phyloP scores from a whole-genome alignment of 1,140 invertebrate genomes.

The Chironomus tepperi region DNA sequence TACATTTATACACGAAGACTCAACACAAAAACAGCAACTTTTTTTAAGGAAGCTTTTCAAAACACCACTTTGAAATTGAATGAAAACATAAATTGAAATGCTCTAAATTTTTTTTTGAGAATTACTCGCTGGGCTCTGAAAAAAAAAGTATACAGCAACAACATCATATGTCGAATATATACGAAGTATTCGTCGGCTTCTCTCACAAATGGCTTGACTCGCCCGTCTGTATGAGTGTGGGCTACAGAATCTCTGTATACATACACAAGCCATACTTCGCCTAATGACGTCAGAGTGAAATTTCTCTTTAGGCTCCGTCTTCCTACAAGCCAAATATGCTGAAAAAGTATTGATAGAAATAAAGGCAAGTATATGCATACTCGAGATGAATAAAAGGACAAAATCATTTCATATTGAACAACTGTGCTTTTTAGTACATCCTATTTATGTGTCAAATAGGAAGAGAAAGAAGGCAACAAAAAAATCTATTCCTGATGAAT shows the following conservation, averaged over 20 bases:
- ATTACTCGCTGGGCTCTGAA: neutral
- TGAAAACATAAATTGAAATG: constrained; percentile 14
- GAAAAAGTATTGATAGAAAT: too few species aligned
- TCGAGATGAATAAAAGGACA: neutral
- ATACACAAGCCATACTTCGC: neutral
- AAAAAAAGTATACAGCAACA: neutral
- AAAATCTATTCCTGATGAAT: too few species aligned
- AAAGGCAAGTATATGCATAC: too few species aligned
- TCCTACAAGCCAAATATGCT: neutral
- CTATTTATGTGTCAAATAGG: neutral
- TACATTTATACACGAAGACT: too few species aligned
- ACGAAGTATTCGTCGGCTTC: neutral
- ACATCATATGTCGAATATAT: neutral
- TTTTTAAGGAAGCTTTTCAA: too few species aligned
- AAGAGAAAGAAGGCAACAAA: neutral
- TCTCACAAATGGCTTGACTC: neutral
- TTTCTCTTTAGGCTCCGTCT: neutral
- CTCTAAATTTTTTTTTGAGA: neutral
- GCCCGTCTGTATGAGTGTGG: neutral
- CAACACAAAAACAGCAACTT: too few species aligned
- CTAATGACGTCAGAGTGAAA: constrained; percentile 6
- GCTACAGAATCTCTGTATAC: neutral
- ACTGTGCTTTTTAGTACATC: neutral
- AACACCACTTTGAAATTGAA: neutral
- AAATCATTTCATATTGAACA: neutral